Conservation (phyloP, 1,140 invertebrate species). For the Laupala kohalensis region DNA sequence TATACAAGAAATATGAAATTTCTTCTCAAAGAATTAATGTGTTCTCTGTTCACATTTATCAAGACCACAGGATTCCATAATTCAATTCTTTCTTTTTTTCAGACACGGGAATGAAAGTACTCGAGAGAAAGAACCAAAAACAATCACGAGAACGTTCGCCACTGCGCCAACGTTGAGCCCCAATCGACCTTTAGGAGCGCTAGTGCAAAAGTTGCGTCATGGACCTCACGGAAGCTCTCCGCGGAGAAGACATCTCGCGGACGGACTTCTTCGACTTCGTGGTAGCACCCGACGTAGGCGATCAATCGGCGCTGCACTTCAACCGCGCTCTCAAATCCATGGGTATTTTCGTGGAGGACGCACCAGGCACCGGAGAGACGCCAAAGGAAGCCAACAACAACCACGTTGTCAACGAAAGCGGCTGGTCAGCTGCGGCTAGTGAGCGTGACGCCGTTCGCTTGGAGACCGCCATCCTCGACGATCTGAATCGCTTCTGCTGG, state of each 20-base stretch:
- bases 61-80: too few species aligned
- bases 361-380: slow-evolving; percentile 24
- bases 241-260: slow-evolving; percentile 55
- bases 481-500: slow-evolving; percentile 70
- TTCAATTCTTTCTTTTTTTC: too few species aligned
- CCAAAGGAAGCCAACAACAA: slow-evolving; percentile 57
- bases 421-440: slow-evolving; percentile 13
- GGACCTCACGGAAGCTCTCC: slow-evolving; percentile 68
- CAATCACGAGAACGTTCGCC: too few species aligned
- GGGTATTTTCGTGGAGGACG: slow-evolving; percentile 14
- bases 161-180: too few species aligned
- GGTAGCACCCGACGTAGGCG: slow-evolving; percentile 40
- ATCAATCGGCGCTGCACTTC: slow-evolving; percentile 4
- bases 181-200: too few species aligned
- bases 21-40: too few species aligned
- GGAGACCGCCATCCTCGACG: slow-evolving; percentile 59
- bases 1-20: too few species aligned
- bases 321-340: slow-evolving; percentile 17
- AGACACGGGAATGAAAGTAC: too few species aligned
- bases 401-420: slow-evolving; percentile 17
- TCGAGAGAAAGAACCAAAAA: too few species aligned
- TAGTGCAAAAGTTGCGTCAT: too few species aligned
- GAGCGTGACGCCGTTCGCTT: slow-evolving; percentile 29
- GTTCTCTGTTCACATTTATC: too few species aligned
- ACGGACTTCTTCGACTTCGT: slow-evolving; percentile 79